Percentiles rank a stretch among this genome's conserved stretches.
These are phyloP conservation scores for Smittia sp. DNA, from an alignment of 2,888 invertebrate species.

Conservation along the genomic window DNA sequence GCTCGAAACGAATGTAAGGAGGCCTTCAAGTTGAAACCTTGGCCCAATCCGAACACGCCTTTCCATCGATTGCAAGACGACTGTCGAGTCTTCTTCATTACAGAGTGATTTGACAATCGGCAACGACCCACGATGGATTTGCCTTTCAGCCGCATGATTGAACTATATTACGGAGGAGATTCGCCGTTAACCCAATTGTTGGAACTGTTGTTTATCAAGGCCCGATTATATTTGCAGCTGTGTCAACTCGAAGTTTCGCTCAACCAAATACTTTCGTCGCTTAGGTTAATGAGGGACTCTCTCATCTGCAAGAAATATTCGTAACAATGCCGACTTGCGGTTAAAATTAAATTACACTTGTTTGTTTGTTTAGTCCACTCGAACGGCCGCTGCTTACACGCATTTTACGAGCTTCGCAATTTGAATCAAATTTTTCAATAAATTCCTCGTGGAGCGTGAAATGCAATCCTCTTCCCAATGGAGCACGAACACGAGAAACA, in stretches of 20 bases:
- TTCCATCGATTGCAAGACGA: background rate
- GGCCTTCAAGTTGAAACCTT: background rate
- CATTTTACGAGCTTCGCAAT: background rate
- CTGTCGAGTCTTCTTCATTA: background rate
- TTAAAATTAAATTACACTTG: too few relatives aligned
- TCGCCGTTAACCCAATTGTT: too few relatives aligned
- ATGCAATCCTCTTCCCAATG: background rate
- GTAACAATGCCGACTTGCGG: too few relatives aligned
- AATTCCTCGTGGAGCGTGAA: background rate
- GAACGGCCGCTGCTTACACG: too few relatives aligned
- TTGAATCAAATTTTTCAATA: background rate
- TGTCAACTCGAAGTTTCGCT: too few relatives aligned
- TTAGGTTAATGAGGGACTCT: too few relatives aligned
- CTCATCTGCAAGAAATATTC: too few relatives aligned
- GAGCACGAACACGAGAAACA: background rate
- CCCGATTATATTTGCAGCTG: too few relatives aligned
- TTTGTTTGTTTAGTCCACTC: too few relatives aligned
- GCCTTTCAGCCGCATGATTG: background rate
- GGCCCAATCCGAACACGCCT: background rate
- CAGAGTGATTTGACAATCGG: background rate
- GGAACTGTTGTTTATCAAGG: too few relatives aligned
- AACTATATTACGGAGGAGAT: background rate
- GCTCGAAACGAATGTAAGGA: background rate
- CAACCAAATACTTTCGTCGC: too few relatives aligned
- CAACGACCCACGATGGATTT: background rate